Evolutionary conservation across 2,113 vertebrate species (phyloP).

Genomic region (Cryptotis parvus): DNA sequence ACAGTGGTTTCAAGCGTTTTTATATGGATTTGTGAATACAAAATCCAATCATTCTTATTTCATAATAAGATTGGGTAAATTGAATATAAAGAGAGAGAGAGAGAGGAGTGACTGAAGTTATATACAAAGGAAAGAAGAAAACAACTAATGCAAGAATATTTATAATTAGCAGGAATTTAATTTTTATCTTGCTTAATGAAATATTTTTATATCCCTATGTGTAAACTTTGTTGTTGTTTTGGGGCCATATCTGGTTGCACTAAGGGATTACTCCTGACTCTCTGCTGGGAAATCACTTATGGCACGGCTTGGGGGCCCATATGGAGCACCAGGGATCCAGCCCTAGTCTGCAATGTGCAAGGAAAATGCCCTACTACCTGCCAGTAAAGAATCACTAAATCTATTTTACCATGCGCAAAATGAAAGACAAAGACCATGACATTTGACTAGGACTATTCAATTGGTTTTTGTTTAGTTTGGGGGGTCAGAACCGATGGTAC

Average conservation of each 20-base stretch:
- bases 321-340: too few species aligned
- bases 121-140: not conserved
- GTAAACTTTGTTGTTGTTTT: too few species aligned
- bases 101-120: not conserved
- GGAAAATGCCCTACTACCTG: not conserved
- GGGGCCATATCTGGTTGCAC: too few species aligned
- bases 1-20: not conserved
- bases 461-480: too few species aligned
- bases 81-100: not conserved
- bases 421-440: not conserved
- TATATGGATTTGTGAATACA: not conserved
- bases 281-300: too few species aligned
- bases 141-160: not conserved
- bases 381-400: not conserved
- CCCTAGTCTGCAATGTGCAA: too few species aligned
- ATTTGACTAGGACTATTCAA: not conserved
- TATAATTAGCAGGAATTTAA: not conserved
- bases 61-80: slow-evolving; percentile 1
- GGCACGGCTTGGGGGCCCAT: too few species aligned
- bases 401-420: not conserved
- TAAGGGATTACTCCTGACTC: too few species aligned
- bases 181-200: not conserved
- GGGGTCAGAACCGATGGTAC: too few species aligned
- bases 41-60: not conserved
- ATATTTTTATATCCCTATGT: not conserved